Evolutionary conservation across 30 jellyfish, hydroid and myxozoan genomes (phyloP).

Genomic region (Morbakka virulenta): DNA sequence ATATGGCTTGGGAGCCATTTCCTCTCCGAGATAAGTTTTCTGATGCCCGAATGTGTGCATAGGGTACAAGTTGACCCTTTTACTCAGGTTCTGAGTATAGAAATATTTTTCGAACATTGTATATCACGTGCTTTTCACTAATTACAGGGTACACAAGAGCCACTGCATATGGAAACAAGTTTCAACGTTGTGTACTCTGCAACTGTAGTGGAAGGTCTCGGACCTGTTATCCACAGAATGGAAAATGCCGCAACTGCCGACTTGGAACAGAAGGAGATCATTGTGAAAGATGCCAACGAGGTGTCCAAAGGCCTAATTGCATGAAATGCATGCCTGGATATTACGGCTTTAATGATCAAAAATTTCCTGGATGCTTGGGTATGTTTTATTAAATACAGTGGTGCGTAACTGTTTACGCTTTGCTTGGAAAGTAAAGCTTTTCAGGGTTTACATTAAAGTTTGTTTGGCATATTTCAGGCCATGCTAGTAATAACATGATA

Average conservation of each 20-base stretch:
- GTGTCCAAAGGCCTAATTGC: slow-evolving; percentile 72
- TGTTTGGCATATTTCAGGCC: no score
- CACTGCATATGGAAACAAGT: slow-evolving; percentile 17
- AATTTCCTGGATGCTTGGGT: slow-evolving; percentile 70
- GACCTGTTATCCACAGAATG: slow-evolving; percentile 68
- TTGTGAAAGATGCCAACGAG: slow-evolving; percentile 74
- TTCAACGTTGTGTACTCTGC: slow-evolving; percentile 60
- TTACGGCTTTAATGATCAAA: slow-evolving; percentile 60
- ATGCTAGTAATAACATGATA: no score
- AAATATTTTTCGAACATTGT: background rate
- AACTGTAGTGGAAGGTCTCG: slow-evolving; percentile 69
- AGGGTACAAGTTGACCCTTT: no score
- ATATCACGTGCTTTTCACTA: background rate
- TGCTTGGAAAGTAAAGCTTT: background rate
- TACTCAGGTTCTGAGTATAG: background rate
- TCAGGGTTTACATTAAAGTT: no score
- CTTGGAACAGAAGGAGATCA: slow-evolving; percentile 64
- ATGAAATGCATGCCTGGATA: slow-evolving; percentile 53
- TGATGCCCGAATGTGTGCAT: no score
- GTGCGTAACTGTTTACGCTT: no score
- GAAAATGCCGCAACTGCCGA: slow-evolving; percentile 67
- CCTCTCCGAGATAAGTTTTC: no score
- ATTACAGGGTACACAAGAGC: slow-evolving; percentile 69
- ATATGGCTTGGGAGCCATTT: no score
- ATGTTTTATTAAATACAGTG: no score